Evolutionary conservation across 2,113 vertebrate species (phyloP).

Genomic region (Camelus bactrianus): DNA sequence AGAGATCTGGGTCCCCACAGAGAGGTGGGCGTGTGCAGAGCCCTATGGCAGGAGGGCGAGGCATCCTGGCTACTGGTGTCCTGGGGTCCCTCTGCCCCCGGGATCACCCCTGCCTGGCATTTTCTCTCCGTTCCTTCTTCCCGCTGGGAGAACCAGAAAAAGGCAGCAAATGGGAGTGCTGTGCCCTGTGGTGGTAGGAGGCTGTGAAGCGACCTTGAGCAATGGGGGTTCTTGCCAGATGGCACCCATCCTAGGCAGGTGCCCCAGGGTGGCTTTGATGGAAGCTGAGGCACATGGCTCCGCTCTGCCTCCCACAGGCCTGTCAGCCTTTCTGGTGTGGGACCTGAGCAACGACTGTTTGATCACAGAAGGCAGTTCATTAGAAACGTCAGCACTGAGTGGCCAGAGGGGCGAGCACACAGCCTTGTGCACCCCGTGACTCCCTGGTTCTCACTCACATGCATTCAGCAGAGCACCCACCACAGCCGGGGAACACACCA

Average conservation of each 20-base stretch:
- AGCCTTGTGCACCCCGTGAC: fast-evolving
- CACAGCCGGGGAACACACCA: neutral
- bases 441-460: neutral
- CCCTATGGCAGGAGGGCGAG: neutral
- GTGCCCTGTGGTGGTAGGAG: neutral
- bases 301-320: neutral
- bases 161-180: neutral
- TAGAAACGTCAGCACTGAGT: neutral
- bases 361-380: neutral
- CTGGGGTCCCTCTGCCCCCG: neutral
- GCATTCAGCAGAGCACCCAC: neutral
- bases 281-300: fast-evolving
- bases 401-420: neutral
- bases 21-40: neutral
- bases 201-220: neutral
- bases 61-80: fast-evolving
- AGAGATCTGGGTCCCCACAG: neutral
- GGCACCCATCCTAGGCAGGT: neutral
- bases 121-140: neutral
- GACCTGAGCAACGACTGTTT: fast-evolving
- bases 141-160: neutral
- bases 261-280: neutral
- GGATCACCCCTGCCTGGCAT: neutral
- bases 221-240: neutral
- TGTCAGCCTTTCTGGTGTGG: neutral